A percentile compares a stretch with the other conserved stretches of the same genome.
These are phyloP conservation scores for Clarias pachynema DNA, from an alignment of 2,797 vertebrate genomes.

Conservation along the genomic window DNA sequence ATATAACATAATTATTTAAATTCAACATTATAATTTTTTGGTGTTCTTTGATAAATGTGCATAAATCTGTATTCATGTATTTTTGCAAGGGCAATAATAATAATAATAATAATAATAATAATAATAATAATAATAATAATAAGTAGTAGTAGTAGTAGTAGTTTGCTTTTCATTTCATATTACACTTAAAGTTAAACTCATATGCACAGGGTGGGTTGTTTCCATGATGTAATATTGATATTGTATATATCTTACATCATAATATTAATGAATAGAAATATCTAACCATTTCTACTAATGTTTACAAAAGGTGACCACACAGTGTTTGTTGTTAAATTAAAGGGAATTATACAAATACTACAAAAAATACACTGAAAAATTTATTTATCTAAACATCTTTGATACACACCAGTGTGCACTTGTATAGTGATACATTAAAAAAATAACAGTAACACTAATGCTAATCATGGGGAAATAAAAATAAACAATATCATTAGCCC, in stretches of 20 bases:
- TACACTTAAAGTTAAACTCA: background rate
- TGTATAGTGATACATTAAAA: background rate
- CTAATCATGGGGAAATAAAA: background rate
- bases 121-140: too few relatives aligned
- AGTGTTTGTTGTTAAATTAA: background rate
- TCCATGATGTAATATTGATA: background rate
- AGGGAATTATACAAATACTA: background rate
- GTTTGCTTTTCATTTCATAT: background rate
- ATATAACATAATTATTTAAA: background rate
- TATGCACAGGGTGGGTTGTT: background rate
- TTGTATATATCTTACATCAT: background rate
- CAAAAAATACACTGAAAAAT: background rate
- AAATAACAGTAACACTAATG: conserved; percentile 8
- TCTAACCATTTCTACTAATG: background rate
- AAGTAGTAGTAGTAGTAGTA: too few relatives aligned
- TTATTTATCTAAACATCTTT: background rate
- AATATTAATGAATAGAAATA: background rate
- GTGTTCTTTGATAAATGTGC: background rate
- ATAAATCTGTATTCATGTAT: background rate
- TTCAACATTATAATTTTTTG: background rate
- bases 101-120: background rate
- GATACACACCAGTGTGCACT: background rate
- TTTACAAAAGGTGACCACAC: background rate
- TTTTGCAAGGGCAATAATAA: background rate
- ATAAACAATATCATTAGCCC: background rate